Percentiles rank a stretch among this genome's conserved stretches.
Evolutionary conservation across 2,797 vertebrate species (phyloP).

Genomic region (Leptodactylus fallax): DNA sequence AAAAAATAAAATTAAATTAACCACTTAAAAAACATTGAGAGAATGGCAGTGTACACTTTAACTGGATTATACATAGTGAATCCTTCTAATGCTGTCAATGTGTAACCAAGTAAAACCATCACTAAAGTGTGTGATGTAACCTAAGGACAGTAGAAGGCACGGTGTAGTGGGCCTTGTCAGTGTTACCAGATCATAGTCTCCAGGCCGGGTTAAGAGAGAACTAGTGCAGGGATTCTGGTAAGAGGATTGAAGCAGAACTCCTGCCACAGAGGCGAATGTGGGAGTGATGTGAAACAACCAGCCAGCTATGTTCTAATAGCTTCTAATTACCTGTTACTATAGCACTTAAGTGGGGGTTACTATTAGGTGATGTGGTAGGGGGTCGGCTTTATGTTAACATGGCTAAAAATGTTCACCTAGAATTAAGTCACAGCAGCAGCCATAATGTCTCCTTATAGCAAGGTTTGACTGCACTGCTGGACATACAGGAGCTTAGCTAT

Average conservation of each 20-base stretch:
- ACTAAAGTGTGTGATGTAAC: neutral
- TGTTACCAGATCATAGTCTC: neutral
- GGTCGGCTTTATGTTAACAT: neutral
- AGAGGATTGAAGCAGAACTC: neutral
- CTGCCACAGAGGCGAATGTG: neutral
- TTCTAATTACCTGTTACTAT: conserved; percentile 29
- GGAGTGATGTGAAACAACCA: neutral
- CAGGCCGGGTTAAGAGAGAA: neutral
- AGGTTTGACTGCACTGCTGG: neutral
- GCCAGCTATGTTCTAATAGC: neutral
- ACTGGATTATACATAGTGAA: neutral
- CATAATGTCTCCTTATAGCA: neutral
- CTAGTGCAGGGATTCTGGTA: neutral
- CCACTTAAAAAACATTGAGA: neutral
- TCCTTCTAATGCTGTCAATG: neutral
- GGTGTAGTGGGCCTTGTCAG: neutral
- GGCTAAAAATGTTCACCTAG: neutral
- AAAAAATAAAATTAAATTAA: neutral
- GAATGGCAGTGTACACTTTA: neutral
- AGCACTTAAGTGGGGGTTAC: neutral
- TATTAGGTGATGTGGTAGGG: neutral
- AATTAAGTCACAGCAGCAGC: neutral
- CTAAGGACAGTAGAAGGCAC: neutral
- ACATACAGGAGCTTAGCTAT: neutral
- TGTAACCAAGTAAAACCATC: neutral